Base-by-base conservation (phyloP, 30 jellyfish, hydroid and myxozoan genomes). In the Euphysa ruthae region DNA sequence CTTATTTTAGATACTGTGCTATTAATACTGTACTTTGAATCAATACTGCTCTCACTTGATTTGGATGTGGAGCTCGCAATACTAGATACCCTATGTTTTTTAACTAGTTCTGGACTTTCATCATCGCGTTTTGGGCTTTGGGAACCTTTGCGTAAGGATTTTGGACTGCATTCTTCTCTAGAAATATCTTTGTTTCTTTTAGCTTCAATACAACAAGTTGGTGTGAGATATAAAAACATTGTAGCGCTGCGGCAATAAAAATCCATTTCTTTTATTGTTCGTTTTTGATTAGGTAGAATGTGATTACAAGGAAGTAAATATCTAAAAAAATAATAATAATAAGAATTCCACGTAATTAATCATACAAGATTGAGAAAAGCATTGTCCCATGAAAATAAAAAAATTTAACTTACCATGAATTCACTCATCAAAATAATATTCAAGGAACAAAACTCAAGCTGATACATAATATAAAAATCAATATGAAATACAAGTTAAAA, bases 171-270 rank as follows among this genome's bases (percentile, higher is more conserved):
- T 26, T 49, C 54, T 49, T 49, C 78, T 28, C 15, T 62, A 28
- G 4, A 15, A 7, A n/a, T n/a, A 8, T 15, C 24, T 0, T 33
- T 32, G 16, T 49, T 52, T 43, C 24, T 68, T 20, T 8, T 68
- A 20, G 80, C 43, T 69, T 80, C 90, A 6, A 87, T 49, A 66
- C 97, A 87, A 49, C 94, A 87, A 13, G 90, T 32, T 4, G 97
- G 97, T 23, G 90, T 87, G 69, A 87, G 63, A 63, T 87, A 87
- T 4, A 87, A 58, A 70, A 87, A 87, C 97, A 87, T 87, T 13
- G 93, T 87, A 6, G 97, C 97, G 74, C 97, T 87, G 35, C 80
- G 79, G 74, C 97, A 87, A 55, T 87, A 87, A 55, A 79, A 87
- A 70, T 87, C 97, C 43, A 87, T 71, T 66, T 79, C 94, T 74